Conservation (phyloP, 2,888 invertebrate species). For the Troides aeacus region DNA sequence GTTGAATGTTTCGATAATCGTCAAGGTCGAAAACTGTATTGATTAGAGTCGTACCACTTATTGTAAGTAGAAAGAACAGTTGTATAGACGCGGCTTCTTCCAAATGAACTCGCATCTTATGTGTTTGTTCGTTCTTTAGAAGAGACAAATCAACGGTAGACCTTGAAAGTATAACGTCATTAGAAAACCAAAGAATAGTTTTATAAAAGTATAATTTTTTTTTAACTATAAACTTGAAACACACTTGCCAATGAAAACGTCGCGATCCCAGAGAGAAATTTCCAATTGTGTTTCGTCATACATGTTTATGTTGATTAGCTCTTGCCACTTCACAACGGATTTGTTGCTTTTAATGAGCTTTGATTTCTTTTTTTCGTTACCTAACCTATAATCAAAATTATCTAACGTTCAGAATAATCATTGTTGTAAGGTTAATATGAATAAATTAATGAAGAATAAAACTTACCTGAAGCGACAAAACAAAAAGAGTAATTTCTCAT, state of each 20-base stretch:
- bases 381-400: slow-evolving; percentile 82
- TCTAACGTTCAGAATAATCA: background rate
- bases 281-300: slow-evolving; percentile 95
- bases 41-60: slow-evolving; percentile 92
- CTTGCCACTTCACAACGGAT: slow-evolving; percentile 88
- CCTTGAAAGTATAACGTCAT: slow-evolving; percentile 47
- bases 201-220: background rate
- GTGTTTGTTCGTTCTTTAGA: slow-evolving; percentile 92
- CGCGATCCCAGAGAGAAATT: slow-evolving; percentile 91
- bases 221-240: background rate
- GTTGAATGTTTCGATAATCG: slow-evolving; percentile 86
- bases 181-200: slow-evolving; percentile 3
- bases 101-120: slow-evolving; percentile 89
- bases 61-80: slow-evolving; percentile 91
- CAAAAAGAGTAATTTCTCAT: slow-evolving; percentile 89
- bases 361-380: slow-evolving; percentile 96
- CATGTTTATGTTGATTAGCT: slow-evolving; percentile 95
- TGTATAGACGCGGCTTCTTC: slow-evolving; percentile 85
- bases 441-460: slow-evolving; percentile 15
- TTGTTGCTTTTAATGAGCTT: slow-evolving; percentile 84
- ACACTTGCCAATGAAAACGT: slow-evolving; percentile 79
- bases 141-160: slow-evolving; percentile 87
- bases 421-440: background rate
- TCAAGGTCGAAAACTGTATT: slow-evolving; percentile 92
- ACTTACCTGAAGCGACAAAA: slow-evolving; percentile 93